These are phyloP conservation scores for Sigmodon hispidus DNA, from an alignment of 2,113 vertebrate species.

Conservation along the genomic window DNA sequence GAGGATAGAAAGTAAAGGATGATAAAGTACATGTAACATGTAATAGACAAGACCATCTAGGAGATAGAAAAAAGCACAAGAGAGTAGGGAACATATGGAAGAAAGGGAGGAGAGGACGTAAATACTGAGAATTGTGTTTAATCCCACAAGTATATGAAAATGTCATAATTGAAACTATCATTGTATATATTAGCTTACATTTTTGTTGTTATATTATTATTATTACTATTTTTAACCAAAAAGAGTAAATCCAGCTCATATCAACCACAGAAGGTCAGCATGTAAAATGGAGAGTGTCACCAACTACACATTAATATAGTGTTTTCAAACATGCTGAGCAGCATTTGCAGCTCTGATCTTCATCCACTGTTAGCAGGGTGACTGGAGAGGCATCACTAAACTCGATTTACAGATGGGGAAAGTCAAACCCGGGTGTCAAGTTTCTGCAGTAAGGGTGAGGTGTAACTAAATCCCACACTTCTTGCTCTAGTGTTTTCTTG, in stretches of 20 bases:
- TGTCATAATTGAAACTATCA: not conserved
- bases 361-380: not conserved
- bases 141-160: not conserved
- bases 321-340: not conserved
- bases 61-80: not conserved
- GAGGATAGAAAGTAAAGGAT: too few species aligned
- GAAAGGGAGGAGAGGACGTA: too few species aligned
- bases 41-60: too few species aligned
- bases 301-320: not conserved
- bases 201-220: not conserved
- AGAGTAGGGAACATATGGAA: too few species aligned
- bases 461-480: not conserved
- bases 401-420: not conserved
- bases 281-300: not conserved
- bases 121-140: not conserved
- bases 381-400: not conserved
- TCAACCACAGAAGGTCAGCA: not conserved
- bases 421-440: not conserved
- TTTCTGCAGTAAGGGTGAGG: not conserved
- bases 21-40: too few species aligned
- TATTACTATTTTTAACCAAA: not conserved
- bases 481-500: not conserved
- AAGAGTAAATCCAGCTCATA: not conserved
- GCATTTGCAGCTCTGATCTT: not conserved
- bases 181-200: not conserved